phyloP scores from a whole-genome alignment of 2,113 vertebrate genomes.

The Brachyhypopomus occidentalis region DNA sequence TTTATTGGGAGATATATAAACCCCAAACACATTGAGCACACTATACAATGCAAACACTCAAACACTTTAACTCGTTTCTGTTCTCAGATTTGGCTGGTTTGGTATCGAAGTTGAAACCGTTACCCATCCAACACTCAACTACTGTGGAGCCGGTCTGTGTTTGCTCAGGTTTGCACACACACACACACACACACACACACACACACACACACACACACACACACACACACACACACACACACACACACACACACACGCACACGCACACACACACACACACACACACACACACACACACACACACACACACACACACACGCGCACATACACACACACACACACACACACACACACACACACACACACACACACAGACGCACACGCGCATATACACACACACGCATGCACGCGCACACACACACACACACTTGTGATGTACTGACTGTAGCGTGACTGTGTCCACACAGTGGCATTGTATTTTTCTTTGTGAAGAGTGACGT shows the following conservation, averaged over 20 bases:
- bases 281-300: background rate
- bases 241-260: too few species aligned
- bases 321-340: background rate
- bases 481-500: conserved; percentile 83
- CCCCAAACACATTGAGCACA: too few species aligned
- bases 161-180: conserved; percentile 74
- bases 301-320: background rate
- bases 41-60: background rate
- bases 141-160: conserved; percentile 78
- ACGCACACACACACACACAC: background rate
- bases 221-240: background rate
- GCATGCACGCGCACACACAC: background rate
- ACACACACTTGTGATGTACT: background rate
- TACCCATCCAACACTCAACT: conserved; percentile 77
- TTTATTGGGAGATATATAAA: too few species aligned
- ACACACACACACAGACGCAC: background rate
- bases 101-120: conserved; percentile 81
- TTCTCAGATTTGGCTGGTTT: conserved; percentile 83
- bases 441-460: conserved; percentile 36
- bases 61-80: background rate
- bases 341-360: background rate
- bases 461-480: conserved; percentile 80
- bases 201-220: too few species aligned
- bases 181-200: background rate
- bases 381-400: too few species aligned